Evolutionary conservation across 2,113 vertebrate genomes (phyloP).

Genomic region (Balaenoptera acutorostrata): DNA sequence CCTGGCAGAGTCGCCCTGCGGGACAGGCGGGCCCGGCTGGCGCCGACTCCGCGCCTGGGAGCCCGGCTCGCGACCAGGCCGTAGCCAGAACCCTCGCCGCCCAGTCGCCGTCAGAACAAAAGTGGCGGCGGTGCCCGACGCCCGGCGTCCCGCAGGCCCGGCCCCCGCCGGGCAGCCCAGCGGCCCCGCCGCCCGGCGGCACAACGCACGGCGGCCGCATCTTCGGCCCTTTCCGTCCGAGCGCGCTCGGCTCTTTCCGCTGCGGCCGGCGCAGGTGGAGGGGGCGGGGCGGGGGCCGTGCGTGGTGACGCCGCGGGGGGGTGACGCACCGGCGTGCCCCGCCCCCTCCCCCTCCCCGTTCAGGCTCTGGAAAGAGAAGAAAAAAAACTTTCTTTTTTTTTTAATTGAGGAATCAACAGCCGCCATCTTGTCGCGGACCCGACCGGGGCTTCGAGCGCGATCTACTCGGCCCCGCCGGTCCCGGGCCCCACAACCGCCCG

Average conservation of each 20-base stretch:
- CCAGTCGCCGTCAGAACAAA: neutral
- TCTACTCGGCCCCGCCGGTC: conserved; percentile 80
- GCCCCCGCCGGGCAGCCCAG: neutral
- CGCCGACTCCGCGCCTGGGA: neutral
- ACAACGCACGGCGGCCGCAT: neutral
- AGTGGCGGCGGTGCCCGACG: neutral
- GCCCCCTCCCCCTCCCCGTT: conserved; percentile 84
- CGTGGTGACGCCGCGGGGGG: conserved; percentile 74
- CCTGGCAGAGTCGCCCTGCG: neutral
- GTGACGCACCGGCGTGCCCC: conserved; percentile 81
- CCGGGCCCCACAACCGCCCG: conserved; percentile 70
- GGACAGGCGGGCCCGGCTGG: neutral
- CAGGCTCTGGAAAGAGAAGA: conserved; percentile 90
- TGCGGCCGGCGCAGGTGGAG: conserved; percentile 78
- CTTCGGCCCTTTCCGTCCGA: conserved; percentile 76
- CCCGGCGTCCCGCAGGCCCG: neutral
- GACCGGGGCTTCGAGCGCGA: conserved; percentile 88
- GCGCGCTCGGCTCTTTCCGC: conserved; percentile 77
- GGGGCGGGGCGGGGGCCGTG: conserved; percentile 72
- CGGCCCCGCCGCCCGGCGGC: neutral
- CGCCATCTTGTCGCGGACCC: conserved; percentile 97
- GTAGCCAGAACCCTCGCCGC: too few relatives aligned
- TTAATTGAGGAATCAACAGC: conserved; percentile 95
- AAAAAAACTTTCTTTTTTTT: conserved; percentile 92
- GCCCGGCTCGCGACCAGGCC: neutral